Base-by-base conservation (phyloP, 2,888 invertebrate genomes). In the Sympetrum striolatum region DNA sequence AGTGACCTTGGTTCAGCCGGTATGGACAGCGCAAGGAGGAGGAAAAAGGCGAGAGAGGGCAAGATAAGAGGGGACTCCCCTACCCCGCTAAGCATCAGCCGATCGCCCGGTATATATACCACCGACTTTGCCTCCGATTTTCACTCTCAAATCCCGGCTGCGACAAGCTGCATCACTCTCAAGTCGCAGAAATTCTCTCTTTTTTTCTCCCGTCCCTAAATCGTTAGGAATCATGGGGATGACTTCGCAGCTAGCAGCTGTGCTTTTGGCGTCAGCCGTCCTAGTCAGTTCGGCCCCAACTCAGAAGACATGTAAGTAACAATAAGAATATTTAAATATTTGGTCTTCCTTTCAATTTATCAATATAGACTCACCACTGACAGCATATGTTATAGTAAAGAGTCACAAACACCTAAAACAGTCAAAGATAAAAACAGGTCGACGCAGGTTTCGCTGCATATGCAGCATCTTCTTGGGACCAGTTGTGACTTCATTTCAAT, bases 251-350 rank as follows among this genome's bases (percentile, higher is more conserved):
- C 22, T 86, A 35, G 22, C 60, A 22, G 60, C 58, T n/a, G 58
- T 86, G 58, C 86, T 86, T n/a, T 6, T 86, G 86, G 86, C 48
- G 37, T 15, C 86, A 10, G 86, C 60, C 35, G 64, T 86, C 37
- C 86, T 86, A n/a, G 86, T 86, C 86, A 60, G 37, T 64, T 86
- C 86, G 22, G 86, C 86, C 8, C 86, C 86, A 12, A 86, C 86
- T 3, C 22, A 64, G 0, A 86, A 37, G 39, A 86, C 22, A 12
- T 86, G 86, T 86, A 35, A 86, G 86, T 86, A 22, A 3, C n/a
- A n/a, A n/a, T n/a, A n/a, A n/a, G n/a, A n/a, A n/a, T n/a, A n/a
- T n/a, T n/a, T n/a, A n/a, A n/a, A n/a, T 64, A 44, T 0, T 44
- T 44, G 6, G 44, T 10, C 10, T 44, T 4, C 44, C 0, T 44